Base-by-base conservation (phyloP, 2,797 vertebrate genomes). In the Phoxinus dragarum region DNA sequence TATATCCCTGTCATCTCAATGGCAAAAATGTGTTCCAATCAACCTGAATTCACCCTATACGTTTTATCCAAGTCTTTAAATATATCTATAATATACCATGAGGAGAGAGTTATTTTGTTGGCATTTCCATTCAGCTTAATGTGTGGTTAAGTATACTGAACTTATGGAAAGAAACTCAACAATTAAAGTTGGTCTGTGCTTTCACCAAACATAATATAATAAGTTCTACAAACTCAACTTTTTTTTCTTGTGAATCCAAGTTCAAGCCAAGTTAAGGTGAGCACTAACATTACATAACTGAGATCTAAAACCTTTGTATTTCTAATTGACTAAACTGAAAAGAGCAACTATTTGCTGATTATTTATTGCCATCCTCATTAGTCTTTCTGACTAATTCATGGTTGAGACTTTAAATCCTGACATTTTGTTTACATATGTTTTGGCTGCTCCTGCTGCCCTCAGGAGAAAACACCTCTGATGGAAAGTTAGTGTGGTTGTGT, bases 381-480 rank as follows among this genome's bases (percentile, higher is more conserved):
- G 44, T 49, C n/a, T 49, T 74, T 49, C 42, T 19, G 8, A 11
- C 72, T 34, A 74, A 52, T 74, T 73, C 49, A 73, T 3, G 2
- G 44, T 49, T 73, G n/a, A 49, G n/a, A 49, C 14, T 67, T 36
- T n/a, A 68, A 68, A 4, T 38, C 27, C 31, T 47, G 11, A 7
- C 12, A 47, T 68, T 44, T 49, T 52, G 64, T 68, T 80, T 36
- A 36, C 23, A 80, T 34, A 27, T 11, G 11, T 71, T 36, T 71
- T 47, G 27, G 27, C 44, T 80, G 19, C 61, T 80, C 27, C 42
- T 14, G 23, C 31, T 82, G 52, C 40, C 38, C 69, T 27, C 6
- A 6, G 40, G 31, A 83, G 72, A 80, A 80, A 67, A 47, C 42
- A 36, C 61, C 61, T 66, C 61, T 67, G 40, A 47, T 83, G 81